Conservation (phyloP, 2,113 vertebrate species). For the Petroica traversi region DNA sequence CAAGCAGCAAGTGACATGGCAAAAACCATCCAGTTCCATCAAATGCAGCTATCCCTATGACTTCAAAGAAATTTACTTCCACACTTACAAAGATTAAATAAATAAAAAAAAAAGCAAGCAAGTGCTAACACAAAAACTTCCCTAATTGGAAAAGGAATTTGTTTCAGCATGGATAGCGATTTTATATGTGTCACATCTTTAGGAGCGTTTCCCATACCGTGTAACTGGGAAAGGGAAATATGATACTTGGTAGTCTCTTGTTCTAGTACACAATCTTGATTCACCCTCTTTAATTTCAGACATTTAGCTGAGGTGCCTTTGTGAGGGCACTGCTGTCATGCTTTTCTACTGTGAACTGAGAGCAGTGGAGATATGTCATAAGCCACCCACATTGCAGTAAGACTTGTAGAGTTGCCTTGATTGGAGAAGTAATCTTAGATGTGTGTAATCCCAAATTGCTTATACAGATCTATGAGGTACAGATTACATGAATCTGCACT, state of each 20-base stretch:
- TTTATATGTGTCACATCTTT: fast-evolving
- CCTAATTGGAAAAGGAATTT: neutral
- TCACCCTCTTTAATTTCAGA: neutral
- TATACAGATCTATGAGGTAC: neutral
- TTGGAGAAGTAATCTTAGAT: neutral
- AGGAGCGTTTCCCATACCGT: neutral
- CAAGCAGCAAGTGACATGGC: neutral
- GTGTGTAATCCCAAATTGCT: neutral
- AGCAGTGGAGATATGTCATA: neutral
- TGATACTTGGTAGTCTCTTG: neutral
- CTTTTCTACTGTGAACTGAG: neutral
- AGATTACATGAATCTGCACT: neutral
- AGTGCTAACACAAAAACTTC: neutral
- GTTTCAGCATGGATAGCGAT: neutral
- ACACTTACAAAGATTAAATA: neutral
- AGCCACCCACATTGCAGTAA: neutral
- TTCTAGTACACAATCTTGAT: neutral
- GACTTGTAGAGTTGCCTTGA: neutral
- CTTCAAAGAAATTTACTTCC: neutral
- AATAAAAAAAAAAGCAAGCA: neutral
- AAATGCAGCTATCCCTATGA: neutral
- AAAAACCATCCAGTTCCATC: neutral
- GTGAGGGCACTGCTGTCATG: neutral
- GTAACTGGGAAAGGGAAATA: neutral
- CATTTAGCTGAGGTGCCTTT: neutral